Conservation (phyloP, 1,140 invertebrate genomes). For the Zaprionus kolodkinae region DNA sequence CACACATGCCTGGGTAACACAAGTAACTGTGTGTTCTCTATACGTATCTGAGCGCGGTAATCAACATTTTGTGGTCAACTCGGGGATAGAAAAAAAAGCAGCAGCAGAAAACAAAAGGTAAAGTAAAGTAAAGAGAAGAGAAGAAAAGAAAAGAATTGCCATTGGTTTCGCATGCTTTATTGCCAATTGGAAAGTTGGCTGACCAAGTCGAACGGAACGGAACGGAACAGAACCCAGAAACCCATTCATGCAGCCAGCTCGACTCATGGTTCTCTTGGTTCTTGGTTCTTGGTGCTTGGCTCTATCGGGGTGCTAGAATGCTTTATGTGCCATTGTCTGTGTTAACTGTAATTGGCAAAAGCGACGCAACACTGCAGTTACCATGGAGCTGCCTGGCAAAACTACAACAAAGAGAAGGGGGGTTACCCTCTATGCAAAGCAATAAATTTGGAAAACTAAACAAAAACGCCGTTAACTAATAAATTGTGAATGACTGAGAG, state of each 20-base stretch:
- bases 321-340: constrained; percentile 76
- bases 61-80: constrained; percentile 81
- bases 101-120: constrained; percentile 35
- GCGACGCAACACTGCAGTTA: constrained; percentile 8
- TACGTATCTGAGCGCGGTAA: constrained; percentile 66
- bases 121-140: no score
- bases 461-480: constrained; percentile 63
- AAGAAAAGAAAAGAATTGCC: constrained; percentile 57
- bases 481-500: constrained; percentile 63
- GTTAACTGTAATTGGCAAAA: constrained; percentile 71
- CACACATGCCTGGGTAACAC: background rate
- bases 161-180: constrained; percentile 79
- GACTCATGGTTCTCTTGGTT: no score
- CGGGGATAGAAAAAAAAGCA: constrained; percentile 34
- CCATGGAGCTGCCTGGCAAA: background rate
- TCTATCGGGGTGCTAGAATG: constrained; percentile 72
- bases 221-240: constrained; percentile 46
- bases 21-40: constrained; percentile 19
- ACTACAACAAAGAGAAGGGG: background rate
- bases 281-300: no score
- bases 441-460: constrained; percentile 61
- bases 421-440: constrained; percentile 57
- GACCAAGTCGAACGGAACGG: constrained; percentile 31
- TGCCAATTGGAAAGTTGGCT: constrained; percentile 80
- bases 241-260: constrained; percentile 51